phyloP scores from a whole-genome alignment of 2,888 invertebrate genomes.

The Drosophila mimetica region DNA sequence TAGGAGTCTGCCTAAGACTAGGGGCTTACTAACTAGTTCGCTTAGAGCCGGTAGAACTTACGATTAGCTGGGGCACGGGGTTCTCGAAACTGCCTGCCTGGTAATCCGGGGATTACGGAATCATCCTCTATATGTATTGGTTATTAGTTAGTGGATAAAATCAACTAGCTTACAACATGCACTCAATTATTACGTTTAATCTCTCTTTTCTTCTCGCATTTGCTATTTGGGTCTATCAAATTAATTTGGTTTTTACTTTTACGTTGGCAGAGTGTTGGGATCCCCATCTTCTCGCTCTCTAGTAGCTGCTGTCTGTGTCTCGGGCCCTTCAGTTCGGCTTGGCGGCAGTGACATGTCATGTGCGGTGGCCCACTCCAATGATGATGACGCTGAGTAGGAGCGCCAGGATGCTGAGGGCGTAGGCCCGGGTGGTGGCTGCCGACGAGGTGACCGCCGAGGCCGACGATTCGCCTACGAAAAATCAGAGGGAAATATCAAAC shows the following conservation, averaged over 20 bases:
- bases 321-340: constrained; percentile 20
- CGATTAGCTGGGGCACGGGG: constrained; percentile 34
- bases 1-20: constrained; percentile 36
- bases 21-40: constrained; percentile 61
- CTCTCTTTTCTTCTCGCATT: constrained; percentile 30
- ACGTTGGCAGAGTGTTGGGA: constrained; percentile 53
- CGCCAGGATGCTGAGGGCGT: constrained; percentile 75
- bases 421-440: constrained; percentile 80
- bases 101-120: constrained; percentile 36
- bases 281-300: constrained; percentile 24
- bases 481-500: constrained; percentile 14
- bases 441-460: constrained; percentile 84
- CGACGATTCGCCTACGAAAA: constrained; percentile 81
- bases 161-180: constrained; percentile 73
- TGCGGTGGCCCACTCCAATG: constrained; percentile 72
- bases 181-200: constrained; percentile 53
- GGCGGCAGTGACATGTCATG: constrained; percentile 78
- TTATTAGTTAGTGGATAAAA: constrained; percentile 68
- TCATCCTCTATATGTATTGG: constrained; percentile 25
- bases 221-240: constrained; percentile 30
- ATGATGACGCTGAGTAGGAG: constrained; percentile 76
- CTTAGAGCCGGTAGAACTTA: constrained; percentile 74
- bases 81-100: constrained; percentile 8
- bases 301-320: constrained; percentile 17
- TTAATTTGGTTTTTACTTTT: constrained; percentile 42